Conservation (phyloP, 2,888 invertebrate genomes). For the Melanotus villosus region DNA sequence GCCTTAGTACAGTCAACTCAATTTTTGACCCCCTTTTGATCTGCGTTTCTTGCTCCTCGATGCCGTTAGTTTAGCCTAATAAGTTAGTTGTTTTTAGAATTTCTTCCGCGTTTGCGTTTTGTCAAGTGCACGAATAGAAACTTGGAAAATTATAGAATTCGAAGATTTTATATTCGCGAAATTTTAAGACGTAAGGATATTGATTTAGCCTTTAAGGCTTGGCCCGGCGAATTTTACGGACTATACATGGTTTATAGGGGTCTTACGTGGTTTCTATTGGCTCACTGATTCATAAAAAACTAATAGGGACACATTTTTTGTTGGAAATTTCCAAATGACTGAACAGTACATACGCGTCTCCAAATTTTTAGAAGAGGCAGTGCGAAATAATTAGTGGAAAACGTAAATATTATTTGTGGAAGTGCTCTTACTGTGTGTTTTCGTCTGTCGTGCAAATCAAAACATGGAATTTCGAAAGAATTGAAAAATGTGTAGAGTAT, state of each 20-base stretch:
- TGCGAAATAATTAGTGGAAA: slow-evolving; percentile 52
- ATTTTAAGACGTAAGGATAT: slow-evolving; percentile 69
- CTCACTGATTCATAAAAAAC: slow-evolving; percentile 70
- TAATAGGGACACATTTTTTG: slow-evolving; percentile 67
- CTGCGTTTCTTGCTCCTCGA: slow-evolving; percentile 61
- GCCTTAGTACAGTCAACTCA: slow-evolving; percentile 64
- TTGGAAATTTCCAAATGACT: slow-evolving; percentile 78
- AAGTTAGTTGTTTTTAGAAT: slow-evolving; percentile 55
- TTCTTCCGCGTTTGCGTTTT: slow-evolving; percentile 46
- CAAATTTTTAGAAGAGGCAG: slow-evolving; percentile 65
- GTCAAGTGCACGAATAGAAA: slow-evolving; percentile 48
- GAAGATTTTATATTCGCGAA: slow-evolving; percentile 62
- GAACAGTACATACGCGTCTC: slow-evolving; percentile 68
- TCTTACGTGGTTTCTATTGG: slow-evolving; percentile 70
- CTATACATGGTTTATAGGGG: slow-evolving; percentile 69
- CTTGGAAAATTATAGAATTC: slow-evolving; percentile 54
- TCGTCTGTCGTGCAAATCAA: slow-evolving; percentile 56
- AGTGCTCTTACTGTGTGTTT: slow-evolving; percentile 47
- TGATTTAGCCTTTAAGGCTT: slow-evolving; percentile 69
- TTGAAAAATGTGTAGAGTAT: slow-evolving; percentile 59
- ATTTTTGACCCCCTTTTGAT: slow-evolving; percentile 69
- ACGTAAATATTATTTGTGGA: slow-evolving; percentile 43
- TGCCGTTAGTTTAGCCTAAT: slow-evolving; percentile 66
- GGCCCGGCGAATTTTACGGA: slow-evolving; percentile 68
- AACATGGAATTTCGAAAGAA: slow-evolving; percentile 59